Conservation (phyloP, 2,888 invertebrate species). For the Pristionchus entomophagus region DNA sequence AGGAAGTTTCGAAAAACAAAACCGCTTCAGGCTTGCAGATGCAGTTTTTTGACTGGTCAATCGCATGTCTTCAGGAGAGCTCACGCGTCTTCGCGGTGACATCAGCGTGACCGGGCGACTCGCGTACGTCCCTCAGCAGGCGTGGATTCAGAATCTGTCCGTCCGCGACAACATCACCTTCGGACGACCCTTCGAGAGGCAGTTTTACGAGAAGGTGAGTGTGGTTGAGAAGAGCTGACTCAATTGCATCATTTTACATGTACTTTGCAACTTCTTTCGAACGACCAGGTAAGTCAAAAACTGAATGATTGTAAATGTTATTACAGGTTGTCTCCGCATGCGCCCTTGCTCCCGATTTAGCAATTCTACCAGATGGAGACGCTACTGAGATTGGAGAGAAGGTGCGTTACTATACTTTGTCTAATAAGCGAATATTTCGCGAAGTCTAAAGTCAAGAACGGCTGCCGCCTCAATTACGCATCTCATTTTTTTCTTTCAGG, state of each 20-base stretch:
- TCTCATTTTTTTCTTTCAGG: no score
- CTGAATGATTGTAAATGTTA: no score
- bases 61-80: slow-evolving; percentile 61
- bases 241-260: no score
- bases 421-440: background rate
- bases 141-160: slow-evolving; percentile 81
- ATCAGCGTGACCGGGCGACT: slow-evolving; percentile 78
- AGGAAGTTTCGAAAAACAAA: no score
- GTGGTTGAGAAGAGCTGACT: no score
- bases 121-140: slow-evolving; percentile 90
- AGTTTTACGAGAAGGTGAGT: slow-evolving; percentile 64
- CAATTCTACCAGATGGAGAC: slow-evolving; percentile 91
- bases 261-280: no score
- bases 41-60: background rate
- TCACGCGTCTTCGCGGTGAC: slow-evolving; percentile 66
- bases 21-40: background rate
- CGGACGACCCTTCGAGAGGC: slow-evolving; percentile 69
- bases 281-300: no score
- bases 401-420: slow-evolving; percentile 75
- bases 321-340: slow-evolving; percentile 88
- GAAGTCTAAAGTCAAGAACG: background rate
- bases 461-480: no score
- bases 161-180: slow-evolving; percentile 93
- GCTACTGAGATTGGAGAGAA: slow-evolving; percentile 98
- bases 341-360: slow-evolving; percentile 91